These are phyloP conservation scores for Drosophila cracens DNA, from an alignment of 2,888 invertebrate genomes.

Conservation along the genomic window DNA sequence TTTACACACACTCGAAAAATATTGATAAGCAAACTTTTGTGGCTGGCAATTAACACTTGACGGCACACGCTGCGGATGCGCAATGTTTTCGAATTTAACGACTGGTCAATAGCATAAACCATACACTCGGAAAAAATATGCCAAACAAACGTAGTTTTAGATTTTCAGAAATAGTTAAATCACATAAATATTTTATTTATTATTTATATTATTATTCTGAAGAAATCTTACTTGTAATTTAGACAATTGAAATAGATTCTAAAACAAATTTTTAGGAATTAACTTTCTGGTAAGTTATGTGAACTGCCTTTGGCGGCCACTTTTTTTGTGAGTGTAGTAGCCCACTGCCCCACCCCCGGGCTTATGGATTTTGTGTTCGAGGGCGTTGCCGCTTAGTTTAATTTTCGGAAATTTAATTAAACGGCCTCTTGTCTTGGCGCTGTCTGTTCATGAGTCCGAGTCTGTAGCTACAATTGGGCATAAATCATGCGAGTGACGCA, in stretches of 20 bases:
- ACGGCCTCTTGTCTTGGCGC: constrained; percentile 44
- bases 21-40: constrained; percentile 72
- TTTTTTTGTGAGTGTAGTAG: background rate
- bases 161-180: background rate
- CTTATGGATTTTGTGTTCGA: constrained; percentile 21
- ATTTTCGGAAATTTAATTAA: constrained; percentile 77
- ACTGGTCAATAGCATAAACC: constrained; percentile 19
- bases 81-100: constrained; percentile 52
- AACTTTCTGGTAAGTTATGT: background rate
- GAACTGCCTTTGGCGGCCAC: background rate
- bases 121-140: background rate
- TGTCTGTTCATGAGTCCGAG: constrained; percentile 26
- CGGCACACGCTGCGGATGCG: constrained; percentile 75
- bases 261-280: background rate
- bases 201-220: background rate
- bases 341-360: background rate
- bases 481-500: constrained; percentile 75
- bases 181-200: background rate
- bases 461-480: constrained; percentile 64
- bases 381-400: constrained; percentile 69
- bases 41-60: constrained; percentile 68
- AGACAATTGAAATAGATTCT: background rate
- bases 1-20: constrained; percentile 27
- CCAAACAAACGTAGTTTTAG: background rate
- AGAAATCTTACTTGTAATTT: background rate